Evolutionary conservation across 1,140 invertebrate species (phyloP), one percentile per base, ranked within the genome.

Genomic region (Aradophagus sp.): DNA sequence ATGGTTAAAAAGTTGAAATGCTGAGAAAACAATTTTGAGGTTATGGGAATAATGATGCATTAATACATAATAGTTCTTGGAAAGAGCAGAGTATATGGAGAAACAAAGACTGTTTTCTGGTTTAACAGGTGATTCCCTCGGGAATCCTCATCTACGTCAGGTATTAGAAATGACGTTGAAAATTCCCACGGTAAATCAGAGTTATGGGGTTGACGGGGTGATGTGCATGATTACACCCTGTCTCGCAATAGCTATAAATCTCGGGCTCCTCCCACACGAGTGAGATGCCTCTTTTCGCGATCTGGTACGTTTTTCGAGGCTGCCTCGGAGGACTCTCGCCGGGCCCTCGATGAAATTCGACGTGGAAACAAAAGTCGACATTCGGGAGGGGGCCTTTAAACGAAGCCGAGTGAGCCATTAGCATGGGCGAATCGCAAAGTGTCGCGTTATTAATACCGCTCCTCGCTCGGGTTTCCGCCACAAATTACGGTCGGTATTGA

Each of bases 221-320:
- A 84, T 80, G 80, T 74, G 78, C 80, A 80, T 84, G 81, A 84
- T 83, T 83, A 83, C 80, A 84, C 77, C 80, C 77, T 83, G 80
- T 82, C 81, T 77, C 78, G 53, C 76, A 78, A 55, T 65, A 77
- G 76, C 78, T 78, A 84, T 84, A 84, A 84, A 84, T 84, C 77
- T 81, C 76, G 41, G 34, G 58, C 71, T 59, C 67, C 63, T 76
- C 67, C 71, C 53, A 67, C 63, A 48, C 63, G 15, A 59, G 35
- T 26, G 42, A 66, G 48, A 50, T 67, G 42, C 58, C 44, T 66
- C 58, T 66, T 66, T 71, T 44, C 47, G 38, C 68, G 52, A 14
- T 67, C 58, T 53, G 41, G 19, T 19, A 35, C 16, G 20, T 65
- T 63, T 71, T 59, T 52, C 45, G 23, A 29, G 23, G 5, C 34